Evolutionary conservation across 2,797 vertebrate species (phyloP).

Genomic region (Cichlasoma orientale): DNA sequence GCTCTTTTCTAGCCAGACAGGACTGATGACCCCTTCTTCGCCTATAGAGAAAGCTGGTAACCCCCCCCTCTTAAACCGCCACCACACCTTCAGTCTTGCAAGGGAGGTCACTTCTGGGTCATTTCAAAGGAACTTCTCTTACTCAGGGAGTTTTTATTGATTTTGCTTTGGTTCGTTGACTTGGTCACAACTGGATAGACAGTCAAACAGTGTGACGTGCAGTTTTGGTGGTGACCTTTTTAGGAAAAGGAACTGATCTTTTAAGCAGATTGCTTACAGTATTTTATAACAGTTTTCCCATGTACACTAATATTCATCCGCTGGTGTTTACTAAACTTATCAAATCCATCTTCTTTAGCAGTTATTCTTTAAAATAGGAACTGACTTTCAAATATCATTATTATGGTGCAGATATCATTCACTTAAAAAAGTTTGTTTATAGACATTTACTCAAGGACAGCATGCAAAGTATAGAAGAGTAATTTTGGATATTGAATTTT

Average conservation of each 20-base stretch:
- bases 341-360: constrained; percentile 10
- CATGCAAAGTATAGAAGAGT: too few relatives aligned
- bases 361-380: neutral
- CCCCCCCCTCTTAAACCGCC: constrained; percentile 40
- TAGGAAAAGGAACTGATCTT: constrained; percentile 43
- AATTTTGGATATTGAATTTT: too few relatives aligned
- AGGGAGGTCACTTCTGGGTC: constrained; percentile 84
- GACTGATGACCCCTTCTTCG: constrained; percentile 86
- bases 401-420: neutral
- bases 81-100: constrained; percentile 72
- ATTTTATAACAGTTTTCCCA: constrained; percentile 13
- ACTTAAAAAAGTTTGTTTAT: too few relatives aligned
- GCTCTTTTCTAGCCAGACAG: constrained; percentile 87
- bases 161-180: constrained; percentile 76
- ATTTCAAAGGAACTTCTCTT: constrained; percentile 67
- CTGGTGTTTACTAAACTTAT: constrained; percentile 10
- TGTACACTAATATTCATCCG: constrained; percentile 8
- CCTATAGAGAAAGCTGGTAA: constrained; percentile 64
- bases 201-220: constrained; percentile 58
- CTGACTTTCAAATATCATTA: neutral
- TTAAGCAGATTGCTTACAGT: constrained; percentile 22
- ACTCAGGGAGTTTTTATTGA: constrained; percentile 78
- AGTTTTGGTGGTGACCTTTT: constrained; percentile 35
- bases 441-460: too few relatives aligned
- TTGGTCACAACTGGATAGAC: constrained; percentile 65